These are phyloP conservation scores for Sylvicola fuscatus DNA, from an alignment of 2,888 invertebrate species.

Conservation along the genomic window DNA sequence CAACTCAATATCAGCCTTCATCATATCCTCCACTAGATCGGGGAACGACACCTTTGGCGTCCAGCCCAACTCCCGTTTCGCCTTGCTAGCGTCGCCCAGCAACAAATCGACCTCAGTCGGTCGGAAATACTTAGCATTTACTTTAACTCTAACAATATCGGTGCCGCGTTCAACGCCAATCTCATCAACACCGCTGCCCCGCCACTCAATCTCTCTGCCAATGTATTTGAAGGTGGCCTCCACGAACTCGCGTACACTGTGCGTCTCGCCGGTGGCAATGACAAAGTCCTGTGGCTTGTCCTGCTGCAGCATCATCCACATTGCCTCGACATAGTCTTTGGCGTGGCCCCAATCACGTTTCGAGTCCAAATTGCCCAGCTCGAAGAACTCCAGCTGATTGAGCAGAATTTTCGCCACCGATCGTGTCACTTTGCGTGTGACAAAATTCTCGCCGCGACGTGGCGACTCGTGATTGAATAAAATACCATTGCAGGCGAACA, in stretches of 20 bases:
- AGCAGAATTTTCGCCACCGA: conserved; percentile 92
- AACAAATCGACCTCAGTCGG: conserved; percentile 95
- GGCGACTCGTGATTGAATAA: conserved; percentile 95
- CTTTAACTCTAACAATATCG: conserved; percentile 56
- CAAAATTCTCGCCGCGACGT: conserved; percentile 91
- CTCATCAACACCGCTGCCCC: conserved; percentile 67
- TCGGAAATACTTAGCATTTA: conserved; percentile 88
- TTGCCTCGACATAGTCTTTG: conserved; percentile 93
- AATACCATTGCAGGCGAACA: conserved; percentile 92
- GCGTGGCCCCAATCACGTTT: conserved; percentile 98
- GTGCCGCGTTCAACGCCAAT: conserved; percentile 44
- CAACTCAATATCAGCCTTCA: conserved; percentile 69
- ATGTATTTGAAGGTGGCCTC: conserved; percentile 75
- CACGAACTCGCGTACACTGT: conserved; percentile 93
- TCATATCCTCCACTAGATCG: conserved; percentile 85
- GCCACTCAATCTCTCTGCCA: conserved; percentile 66
- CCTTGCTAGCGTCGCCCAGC: conserved; percentile 86
- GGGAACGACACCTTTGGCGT: conserved; percentile 58
- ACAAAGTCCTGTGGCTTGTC: conserved; percentile 87
- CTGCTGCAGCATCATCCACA: conserved; percentile 99
- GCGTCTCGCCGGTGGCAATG: conserved; percentile 86
- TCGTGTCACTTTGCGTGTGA: conserved; percentile 92
- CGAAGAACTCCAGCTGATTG: conserved; percentile 64
- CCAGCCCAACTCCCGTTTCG: conserved; percentile 74
- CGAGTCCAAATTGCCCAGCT: conserved; percentile 88